Conservation (phyloP, 2,113 vertebrate genomes). For the Heliornis fulica region DNA sequence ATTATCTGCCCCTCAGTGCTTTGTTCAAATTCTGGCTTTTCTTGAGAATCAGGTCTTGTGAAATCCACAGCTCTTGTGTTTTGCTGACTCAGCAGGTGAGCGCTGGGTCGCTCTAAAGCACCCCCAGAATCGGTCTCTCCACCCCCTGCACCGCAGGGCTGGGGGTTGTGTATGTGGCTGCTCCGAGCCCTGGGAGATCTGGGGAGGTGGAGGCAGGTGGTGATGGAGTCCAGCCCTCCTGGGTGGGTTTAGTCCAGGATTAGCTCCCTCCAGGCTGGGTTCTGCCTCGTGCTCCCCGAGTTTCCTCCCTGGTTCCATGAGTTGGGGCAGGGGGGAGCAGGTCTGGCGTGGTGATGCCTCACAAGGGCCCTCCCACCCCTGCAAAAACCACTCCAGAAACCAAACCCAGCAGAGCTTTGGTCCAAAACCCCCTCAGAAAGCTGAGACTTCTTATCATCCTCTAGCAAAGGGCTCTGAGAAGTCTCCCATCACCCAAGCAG, state of each 20-base stretch:
- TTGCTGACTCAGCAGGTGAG: neutral
- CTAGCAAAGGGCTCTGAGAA: neutral
- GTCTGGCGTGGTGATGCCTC: neutral
- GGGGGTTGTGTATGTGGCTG: too few species aligned
- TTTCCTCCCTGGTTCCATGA: neutral
- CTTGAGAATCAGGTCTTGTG: neutral
- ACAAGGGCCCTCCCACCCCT: neutral
- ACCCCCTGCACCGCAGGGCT: too few species aligned
- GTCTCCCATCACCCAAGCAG: neutral
- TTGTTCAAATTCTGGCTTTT: neutral
- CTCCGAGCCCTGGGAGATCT: neutral
- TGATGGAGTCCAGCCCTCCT: neutral
- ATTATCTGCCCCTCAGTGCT: neutral
- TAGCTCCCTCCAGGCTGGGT: neutral
- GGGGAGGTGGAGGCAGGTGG: neutral
- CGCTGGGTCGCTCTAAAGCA: accelerated
- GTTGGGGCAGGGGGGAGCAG: too few species aligned
- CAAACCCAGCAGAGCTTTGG: neutral
- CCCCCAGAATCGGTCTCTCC: neutral
- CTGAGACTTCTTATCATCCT: neutral
- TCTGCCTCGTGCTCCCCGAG: neutral
- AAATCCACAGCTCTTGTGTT: neutral
- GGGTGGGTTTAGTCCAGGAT: neutral
- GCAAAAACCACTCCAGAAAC: too few species aligned
- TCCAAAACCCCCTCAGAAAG: neutral